Evolutionary conservation across 1,140 invertebrate genomes (phyloP).

Genomic region (Musca domestica): DNA sequence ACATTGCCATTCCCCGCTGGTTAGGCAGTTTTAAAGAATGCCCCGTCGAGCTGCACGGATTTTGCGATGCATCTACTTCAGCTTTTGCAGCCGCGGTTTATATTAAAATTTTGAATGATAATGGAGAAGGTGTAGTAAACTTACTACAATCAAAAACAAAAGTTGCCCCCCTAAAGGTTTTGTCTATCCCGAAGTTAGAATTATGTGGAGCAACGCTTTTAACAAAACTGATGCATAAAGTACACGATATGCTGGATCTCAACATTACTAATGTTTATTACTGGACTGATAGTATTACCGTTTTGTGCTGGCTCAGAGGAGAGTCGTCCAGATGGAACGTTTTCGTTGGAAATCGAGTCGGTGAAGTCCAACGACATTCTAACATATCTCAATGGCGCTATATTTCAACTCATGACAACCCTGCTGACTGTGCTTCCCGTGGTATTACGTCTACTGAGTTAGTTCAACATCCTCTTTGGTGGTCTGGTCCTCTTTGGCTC

Average conservation of each 20-base stretch:
- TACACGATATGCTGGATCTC: too few relatives aligned
- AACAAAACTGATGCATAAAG: neutral
- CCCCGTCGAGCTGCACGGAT: too few relatives aligned
- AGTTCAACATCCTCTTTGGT: constrained; percentile 26
- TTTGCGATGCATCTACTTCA: too few relatives aligned
- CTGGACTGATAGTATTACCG: neutral
- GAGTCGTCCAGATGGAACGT: neutral
- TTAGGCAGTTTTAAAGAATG: too few relatives aligned
- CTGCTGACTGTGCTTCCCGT: constrained; percentile 34
- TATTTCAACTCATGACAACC: constrained; percentile 40
- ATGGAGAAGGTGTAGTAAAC: neutral
- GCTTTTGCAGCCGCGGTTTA: too few relatives aligned
- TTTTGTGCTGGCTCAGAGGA: neutral
- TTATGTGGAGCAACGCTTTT: constrained; percentile 18
- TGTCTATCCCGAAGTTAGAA: constrained; percentile 1
- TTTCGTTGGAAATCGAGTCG: constrained; percentile 8
- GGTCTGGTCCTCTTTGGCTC: constrained; percentile 24
- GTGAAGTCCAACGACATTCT: neutral
- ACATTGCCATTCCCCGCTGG: too few relatives aligned
- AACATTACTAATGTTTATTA: neutral
- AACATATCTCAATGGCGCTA: constrained; percentile 35
- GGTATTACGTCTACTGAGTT: constrained; percentile 26
- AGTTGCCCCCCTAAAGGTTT: constrained; percentile 3
- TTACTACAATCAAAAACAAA: constrained; percentile 6
- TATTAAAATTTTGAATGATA: neutral